A percentile compares a stretch with the other conserved stretches of the same genome.
Evolutionary conservation across 1,140 invertebrate genomes (phyloP).

Genomic region (Eufriesea mexicana): DNA sequence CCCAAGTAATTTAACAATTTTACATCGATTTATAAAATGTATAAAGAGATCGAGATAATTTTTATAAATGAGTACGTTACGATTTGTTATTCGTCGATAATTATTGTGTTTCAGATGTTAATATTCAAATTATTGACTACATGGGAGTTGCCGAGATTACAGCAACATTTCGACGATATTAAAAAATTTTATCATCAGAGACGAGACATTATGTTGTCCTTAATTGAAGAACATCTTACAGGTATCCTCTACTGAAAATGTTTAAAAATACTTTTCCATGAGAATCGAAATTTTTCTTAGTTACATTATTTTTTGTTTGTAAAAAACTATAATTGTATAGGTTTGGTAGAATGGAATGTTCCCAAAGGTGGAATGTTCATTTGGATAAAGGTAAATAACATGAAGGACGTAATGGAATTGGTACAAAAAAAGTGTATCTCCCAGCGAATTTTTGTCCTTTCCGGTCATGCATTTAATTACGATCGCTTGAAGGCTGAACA

Average conservation of each 20-base stretch:
- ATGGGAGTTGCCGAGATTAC: constrained; percentile 82
- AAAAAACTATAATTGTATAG: constrained; percentile 69
- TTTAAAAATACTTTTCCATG: background rate
- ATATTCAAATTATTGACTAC: constrained; percentile 80
- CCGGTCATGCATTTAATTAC: constrained; percentile 82
- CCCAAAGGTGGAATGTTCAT: constrained; percentile 85
- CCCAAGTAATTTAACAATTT: constrained; percentile 81
- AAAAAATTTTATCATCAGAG: constrained; percentile 82
- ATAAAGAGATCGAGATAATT: background rate
- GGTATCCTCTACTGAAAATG: constrained; percentile 72
- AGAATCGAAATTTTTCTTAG: background rate
- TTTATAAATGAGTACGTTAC: background rate
- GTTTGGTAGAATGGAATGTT: constrained; percentile 83
- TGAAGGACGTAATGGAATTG: constrained; percentile 81
- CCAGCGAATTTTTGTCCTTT: constrained; percentile 81
- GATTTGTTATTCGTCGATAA: background rate
- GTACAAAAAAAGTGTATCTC: constrained; percentile 80
- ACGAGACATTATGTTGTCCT: constrained; percentile 82
- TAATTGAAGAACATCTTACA: constrained; percentile 83
- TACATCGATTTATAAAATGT: constrained; percentile 34
- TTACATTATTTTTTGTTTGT: background rate
- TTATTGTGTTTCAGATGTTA: constrained; percentile 78
- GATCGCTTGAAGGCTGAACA: constrained; percentile 74
- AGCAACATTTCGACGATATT: constrained; percentile 81
- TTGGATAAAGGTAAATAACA: constrained; percentile 83